phyloP scores from a whole-genome alignment of 2,888 invertebrate genomes.

The Aphodius granarius region DNA sequence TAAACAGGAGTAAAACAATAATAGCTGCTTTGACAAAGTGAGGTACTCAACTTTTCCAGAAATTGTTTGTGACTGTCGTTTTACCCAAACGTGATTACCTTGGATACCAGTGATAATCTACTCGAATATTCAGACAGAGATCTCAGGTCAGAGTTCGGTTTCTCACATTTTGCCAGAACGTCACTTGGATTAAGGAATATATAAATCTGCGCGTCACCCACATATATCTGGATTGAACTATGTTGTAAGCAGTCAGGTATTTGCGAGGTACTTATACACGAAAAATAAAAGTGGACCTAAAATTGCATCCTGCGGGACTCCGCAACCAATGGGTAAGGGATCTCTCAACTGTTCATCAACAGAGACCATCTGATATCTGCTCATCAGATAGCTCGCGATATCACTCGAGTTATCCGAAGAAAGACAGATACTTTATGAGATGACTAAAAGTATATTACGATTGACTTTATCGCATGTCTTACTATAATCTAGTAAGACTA shows the following conservation, averaged over 20 bases:
- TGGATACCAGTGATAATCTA: neutral
- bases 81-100: neutral
- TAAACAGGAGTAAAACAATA: too few species aligned
- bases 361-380: neutral
- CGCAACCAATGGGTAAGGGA: neutral
- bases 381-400: neutral
- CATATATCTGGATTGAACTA: neutral
- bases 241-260: neutral
- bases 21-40: too few species aligned
- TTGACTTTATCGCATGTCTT: neutral
- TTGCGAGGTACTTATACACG: neutral
- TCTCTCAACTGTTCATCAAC: neutral
- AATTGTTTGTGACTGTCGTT: too few species aligned
- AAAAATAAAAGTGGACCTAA: neutral
- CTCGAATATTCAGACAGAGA: neutral
- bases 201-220: neutral
- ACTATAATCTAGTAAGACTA: neutral
- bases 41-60: too few species aligned
- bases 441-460: neutral
- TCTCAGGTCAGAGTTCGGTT: neutral
- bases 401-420: neutral
- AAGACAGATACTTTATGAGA: neutral
- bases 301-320: neutral
- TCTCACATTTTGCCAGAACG: neutral
- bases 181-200: neutral